phyloP scores from a whole-genome alignment of 1,140 invertebrate genomes.

The Campoletis sonorensis region DNA sequence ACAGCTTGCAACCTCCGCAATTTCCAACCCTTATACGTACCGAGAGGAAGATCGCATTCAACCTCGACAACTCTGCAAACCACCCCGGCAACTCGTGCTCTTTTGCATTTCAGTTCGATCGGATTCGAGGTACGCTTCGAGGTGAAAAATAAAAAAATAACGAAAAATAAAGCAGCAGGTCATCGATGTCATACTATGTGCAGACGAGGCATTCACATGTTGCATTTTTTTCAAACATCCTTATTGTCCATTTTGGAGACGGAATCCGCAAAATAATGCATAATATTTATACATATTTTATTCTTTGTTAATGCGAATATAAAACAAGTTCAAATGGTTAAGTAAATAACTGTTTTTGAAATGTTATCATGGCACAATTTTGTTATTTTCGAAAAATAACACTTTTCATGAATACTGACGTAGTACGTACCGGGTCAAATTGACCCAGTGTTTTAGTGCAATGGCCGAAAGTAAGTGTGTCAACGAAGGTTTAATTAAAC shows the following conservation, averaged over 20 bases:
- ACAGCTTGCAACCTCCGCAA: conserved; percentile 42
- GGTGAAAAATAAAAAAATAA: background rate
- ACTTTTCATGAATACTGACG: no score
- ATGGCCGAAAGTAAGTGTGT: no score
- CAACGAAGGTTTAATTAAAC: no score
- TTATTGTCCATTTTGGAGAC: background rate
- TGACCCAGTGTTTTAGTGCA: no score
- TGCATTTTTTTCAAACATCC: background rate
- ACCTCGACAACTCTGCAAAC: conserved; percentile 40
- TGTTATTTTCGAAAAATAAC: no score
- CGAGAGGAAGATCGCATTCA: background rate
- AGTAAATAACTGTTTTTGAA: no score
- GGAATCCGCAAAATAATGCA: no score
- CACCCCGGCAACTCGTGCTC: background rate
- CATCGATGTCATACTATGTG: background rate
- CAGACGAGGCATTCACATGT: background rate
- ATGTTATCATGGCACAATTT: no score
- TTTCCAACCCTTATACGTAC: conserved; percentile 16
- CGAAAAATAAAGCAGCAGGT: background rate
- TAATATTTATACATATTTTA: no score
- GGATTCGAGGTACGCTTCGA: background rate
- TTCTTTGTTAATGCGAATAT: no score
- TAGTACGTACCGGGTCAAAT: no score
- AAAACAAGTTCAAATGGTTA: no score
- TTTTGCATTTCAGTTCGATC: conserved; percentile 18